A percentile compares a stretch with the other conserved stretches of the same genome.
Conservation (phyloP, 2,888 invertebrate genomes). For the Torymus aiolomorphi region DNA sequence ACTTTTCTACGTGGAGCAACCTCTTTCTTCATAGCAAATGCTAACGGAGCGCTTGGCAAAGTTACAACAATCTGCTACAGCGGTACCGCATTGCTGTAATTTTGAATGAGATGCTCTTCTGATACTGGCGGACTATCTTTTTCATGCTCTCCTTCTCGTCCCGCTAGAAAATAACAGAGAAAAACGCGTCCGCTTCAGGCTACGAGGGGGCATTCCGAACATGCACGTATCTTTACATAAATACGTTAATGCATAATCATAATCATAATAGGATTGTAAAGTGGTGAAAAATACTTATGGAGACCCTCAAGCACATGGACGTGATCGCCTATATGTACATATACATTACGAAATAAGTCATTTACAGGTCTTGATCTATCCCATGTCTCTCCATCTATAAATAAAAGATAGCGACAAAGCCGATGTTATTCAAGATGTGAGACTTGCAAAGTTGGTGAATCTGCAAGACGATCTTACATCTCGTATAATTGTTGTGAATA, state of each 20-base stretch:
- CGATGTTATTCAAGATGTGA: constrained; percentile 2
- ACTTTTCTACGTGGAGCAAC: not conserved
- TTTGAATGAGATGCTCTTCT: not conserved
- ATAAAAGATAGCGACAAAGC: not conserved
- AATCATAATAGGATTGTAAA: constrained; percentile 36
- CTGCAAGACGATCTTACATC: constrained; percentile 69
- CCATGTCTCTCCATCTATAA: constrained; percentile 2
- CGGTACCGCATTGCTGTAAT: constrained; percentile 11
- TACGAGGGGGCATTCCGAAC: not conserved
- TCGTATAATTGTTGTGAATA: constrained; percentile 69
- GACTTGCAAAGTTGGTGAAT: constrained; percentile 66
- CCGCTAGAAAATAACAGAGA: not conserved
- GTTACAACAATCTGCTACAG: not conserved
- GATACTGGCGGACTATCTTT: not conserved
- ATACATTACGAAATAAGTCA: constrained; percentile 24
- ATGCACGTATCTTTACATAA: constrained; percentile 28
- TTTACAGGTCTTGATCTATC: constrained; percentile 7
- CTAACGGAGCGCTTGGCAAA: too few relatives aligned
- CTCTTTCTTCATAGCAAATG: too few relatives aligned
- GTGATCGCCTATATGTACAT: constrained; percentile 29
- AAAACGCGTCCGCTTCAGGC: not conserved
- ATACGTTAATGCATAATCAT: constrained; percentile 35
- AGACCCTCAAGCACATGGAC: constrained; percentile 16
- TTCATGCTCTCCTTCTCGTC: too few relatives aligned
- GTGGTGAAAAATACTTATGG: not conserved